Base-by-base conservation (phyloP, 1,140 invertebrate genomes). In the Platyscapa corneri region DNA sequence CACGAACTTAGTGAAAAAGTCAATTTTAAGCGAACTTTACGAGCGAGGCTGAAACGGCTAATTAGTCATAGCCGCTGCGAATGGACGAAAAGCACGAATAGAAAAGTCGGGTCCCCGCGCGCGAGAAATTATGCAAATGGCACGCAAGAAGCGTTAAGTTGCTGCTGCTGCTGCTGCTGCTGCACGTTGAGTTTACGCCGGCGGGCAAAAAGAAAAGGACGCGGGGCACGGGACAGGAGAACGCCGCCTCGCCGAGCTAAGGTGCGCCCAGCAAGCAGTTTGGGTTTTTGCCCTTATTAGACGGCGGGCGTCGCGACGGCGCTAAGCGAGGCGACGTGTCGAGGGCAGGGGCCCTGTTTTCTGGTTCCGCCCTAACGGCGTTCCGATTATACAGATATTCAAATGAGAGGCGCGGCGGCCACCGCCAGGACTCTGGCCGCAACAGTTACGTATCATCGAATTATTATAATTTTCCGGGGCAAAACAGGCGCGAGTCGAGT, bases 371-470 rank as follows among this genome's bases (percentile, higher is more conserved):
- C 84, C 87, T 80, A 78, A 83, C 80, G 42, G 65, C 85, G 85
- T 86, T 74, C 70, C 85, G 64, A 88, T 88, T 88, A 86, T 88
- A 83, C 87, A 81, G 82, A 67, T 86, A 87, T 86, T 86, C 83
- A 86, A 87, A 87, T 86, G 82, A 88, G 80, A 8, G 16, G 56
- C 5, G 76, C 20, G 27, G 23, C 10, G 18, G 16, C 49, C 49
- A 14, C 49, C 49, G 18, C 49, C 49, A 14, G 8, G 49, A 20
- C 46, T 92, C 92, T 93, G 92, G 86, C 87, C 90, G 92, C 92
- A 93, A 93, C 92, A 93, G 92, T 93, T 93, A 93, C 92, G 91
- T 92, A 93, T 93, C 89, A 93, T 93, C 90, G 91, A 92, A 93
- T 92, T 93, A 93, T 93, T 93, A 90, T 93, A 93, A 93, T 93